phyloP scores from a whole-genome alignment of 2,888 invertebrate species.

The Ennomos erosarius region DNA sequence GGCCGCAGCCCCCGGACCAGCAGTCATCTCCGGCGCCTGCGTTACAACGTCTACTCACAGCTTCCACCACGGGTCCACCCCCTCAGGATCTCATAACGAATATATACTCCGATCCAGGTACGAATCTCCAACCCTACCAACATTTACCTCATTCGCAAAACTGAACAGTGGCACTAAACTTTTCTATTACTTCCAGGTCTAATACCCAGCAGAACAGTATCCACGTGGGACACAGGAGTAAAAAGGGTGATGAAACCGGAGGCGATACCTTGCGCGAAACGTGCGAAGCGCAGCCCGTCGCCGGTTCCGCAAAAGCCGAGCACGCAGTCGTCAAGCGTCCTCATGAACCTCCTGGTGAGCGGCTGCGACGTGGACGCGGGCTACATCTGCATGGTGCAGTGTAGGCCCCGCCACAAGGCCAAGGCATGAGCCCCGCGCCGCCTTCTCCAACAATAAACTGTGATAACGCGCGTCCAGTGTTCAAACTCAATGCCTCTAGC shows the following conservation, averaged over 20 bases:
- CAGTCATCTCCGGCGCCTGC: constrained; percentile 71
- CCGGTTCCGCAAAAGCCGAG: constrained; percentile 55
- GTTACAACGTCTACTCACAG: constrained; percentile 71
- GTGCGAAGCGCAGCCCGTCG: constrained; percentile 73
- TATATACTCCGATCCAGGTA: constrained; percentile 80
- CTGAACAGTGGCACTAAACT: constrained; percentile 2
- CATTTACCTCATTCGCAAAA: not conserved
- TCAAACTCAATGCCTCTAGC: constrained; percentile 61
- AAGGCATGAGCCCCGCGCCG: constrained; percentile 68
- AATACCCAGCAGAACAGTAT: constrained; percentile 70
- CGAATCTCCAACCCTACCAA: not conserved
- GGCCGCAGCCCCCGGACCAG: constrained; percentile 73
- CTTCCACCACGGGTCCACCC: constrained; percentile 73
- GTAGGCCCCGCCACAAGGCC: constrained; percentile 83
- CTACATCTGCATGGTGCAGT: constrained; percentile 93
- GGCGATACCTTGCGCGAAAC: constrained; percentile 70
- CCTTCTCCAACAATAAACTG: constrained; percentile 64
- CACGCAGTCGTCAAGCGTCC: constrained; percentile 90
- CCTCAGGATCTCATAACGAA: constrained; percentile 81
- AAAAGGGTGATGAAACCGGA: constrained; percentile 74
- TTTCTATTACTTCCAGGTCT: constrained; percentile 58
- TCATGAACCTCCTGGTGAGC: constrained; percentile 97
- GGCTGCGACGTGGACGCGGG: constrained; percentile 98
- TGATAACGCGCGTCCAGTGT: constrained; percentile 83
- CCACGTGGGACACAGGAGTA: constrained; percentile 72